Evolutionary conservation across 2,888 invertebrate species (phyloP).

Genomic region (Nomada fucata): DNA sequence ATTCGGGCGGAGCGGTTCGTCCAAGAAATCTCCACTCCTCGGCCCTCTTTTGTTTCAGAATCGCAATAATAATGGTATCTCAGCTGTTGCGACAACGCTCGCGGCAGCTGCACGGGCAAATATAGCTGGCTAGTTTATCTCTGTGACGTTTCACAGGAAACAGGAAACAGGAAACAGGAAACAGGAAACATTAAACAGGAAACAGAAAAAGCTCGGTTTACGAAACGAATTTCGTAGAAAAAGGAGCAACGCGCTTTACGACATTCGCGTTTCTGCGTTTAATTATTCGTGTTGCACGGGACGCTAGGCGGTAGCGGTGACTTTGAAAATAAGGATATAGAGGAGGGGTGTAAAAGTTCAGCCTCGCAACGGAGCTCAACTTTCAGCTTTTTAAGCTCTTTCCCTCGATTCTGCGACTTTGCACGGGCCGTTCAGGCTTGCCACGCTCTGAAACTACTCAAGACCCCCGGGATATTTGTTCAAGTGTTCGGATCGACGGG

Average conservation of each 20-base stretch:
- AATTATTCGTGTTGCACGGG: background rate
- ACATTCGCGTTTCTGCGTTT: background rate
- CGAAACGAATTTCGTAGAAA: background rate
- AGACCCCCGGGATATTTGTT: slow-evolving; percentile 44
- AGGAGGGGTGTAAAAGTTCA: too few species aligned
- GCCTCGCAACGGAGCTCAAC: background rate
- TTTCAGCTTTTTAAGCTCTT: slow-evolving; percentile 38
- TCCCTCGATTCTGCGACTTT: background rate
- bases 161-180: too few species aligned
- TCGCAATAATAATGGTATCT: slow-evolving; percentile 19
- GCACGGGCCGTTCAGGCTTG: slow-evolving; percentile 25
- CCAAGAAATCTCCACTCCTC: background rate
- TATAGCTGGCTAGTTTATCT: slow-evolving; percentile 16
- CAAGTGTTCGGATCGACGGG: slow-evolving; percentile 22
- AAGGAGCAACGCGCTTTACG: background rate
- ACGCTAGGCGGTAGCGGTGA: background rate
- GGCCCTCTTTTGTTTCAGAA: background rate
- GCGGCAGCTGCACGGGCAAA: background rate
- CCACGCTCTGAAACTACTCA: background rate
- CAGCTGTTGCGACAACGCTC: background rate
- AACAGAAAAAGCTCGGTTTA: background rate
- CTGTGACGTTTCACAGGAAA: background rate
- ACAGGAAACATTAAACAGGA: too few species aligned
- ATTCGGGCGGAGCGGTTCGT: background rate
- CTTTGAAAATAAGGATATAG: background rate